Percentiles rank a stretch among this genome's conserved stretches.
Evolutionary conservation across 1,140 invertebrate species (phyloP).

Genomic region (Drosophila elegans): DNA sequence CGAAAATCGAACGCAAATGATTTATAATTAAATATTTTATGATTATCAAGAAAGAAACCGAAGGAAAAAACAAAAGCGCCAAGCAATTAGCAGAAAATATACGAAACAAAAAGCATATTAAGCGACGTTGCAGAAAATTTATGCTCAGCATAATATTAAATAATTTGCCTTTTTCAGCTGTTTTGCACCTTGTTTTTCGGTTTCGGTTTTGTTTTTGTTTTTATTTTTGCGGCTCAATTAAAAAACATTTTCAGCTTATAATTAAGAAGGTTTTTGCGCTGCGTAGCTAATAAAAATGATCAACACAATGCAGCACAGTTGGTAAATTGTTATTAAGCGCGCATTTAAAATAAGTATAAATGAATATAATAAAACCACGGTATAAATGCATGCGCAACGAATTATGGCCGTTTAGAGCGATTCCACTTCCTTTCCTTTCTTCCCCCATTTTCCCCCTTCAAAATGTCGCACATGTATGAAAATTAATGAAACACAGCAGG

Average conservation of each 20-base stretch:
- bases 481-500: constrained; percentile 44
- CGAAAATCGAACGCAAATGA: constrained; percentile 69
- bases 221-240: constrained; percentile 51
- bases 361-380: constrained; percentile 30
- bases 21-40: constrained; percentile 83
- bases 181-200: constrained; percentile 12
- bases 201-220: constrained; percentile 19
- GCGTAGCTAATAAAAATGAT: constrained; percentile 60
- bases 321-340: constrained; percentile 64
- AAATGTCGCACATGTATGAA: constrained; percentile 53
- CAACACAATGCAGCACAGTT: constrained; percentile 48
- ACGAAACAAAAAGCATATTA: constrained; percentile 53
- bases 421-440: constrained; percentile 18
- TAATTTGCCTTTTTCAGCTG: constrained; percentile 21
- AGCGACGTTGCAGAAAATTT: constrained; percentile 65
- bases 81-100: constrained; percentile 54
- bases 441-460: not conserved
- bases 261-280: constrained; percentile 64
- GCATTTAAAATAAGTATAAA: constrained; percentile 42
- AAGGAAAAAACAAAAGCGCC: constrained; percentile 28
- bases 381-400: constrained; percentile 48
- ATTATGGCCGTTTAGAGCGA: constrained; percentile 47
- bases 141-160: constrained; percentile 56
- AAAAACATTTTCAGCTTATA: constrained; percentile 65
- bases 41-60: constrained; percentile 62